A percentile compares a stretch with the other conserved stretches of the same genome.
Evolutionary conservation across 1,140 invertebrate species (phyloP).

Genomic region (Pentalonia nigronervosa): DNA sequence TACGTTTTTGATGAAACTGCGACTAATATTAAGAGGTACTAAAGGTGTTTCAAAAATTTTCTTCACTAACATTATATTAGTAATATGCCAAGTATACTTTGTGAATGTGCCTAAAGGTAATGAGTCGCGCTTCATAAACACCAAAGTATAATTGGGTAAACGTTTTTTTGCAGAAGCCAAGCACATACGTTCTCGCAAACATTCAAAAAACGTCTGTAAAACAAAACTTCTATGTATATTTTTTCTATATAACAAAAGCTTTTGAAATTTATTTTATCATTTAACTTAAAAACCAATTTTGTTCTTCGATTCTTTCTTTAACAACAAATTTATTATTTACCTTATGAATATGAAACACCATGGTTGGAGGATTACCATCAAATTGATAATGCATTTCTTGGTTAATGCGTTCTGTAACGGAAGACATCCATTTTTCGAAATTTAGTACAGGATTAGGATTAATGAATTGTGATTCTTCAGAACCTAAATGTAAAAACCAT

Average conservation of each 20-base stretch:
- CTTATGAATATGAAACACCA: slow-evolving; percentile 75
- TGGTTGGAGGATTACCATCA: slow-evolving; percentile 73
- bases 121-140: slow-evolving; percentile 71
- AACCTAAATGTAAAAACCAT: neutral
- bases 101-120: slow-evolving; percentile 76
- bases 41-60: slow-evolving; percentile 78
- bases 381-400: slow-evolving; percentile 82
- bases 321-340: neutral
- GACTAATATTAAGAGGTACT: slow-evolving; percentile 72
- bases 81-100: slow-evolving; percentile 79
- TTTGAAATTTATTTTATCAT: neutral
- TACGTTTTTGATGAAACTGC: slow-evolving; percentile 74
- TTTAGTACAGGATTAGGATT: slow-evolving; percentile 63
- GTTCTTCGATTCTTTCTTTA: neutral
- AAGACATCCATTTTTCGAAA: slow-evolving; percentile 77
- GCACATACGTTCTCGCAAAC: slow-evolving; percentile 75
- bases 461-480: slow-evolving; percentile 36
- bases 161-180: slow-evolving; percentile 72
- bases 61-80: slow-evolving; percentile 77
- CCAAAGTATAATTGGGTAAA: slow-evolving; percentile 71
- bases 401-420: slow-evolving; percentile 80
- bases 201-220: slow-evolving; percentile 73
- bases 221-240: slow-evolving; percentile 59
- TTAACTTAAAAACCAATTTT: neutral
- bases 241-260: neutral